Percentiles rank a stretch among this genome's conserved stretches.
These are phyloP conservation scores for Podiceps cristatus DNA, from an alignment of 2,113 vertebrate species.

Conservation along the genomic window DNA sequence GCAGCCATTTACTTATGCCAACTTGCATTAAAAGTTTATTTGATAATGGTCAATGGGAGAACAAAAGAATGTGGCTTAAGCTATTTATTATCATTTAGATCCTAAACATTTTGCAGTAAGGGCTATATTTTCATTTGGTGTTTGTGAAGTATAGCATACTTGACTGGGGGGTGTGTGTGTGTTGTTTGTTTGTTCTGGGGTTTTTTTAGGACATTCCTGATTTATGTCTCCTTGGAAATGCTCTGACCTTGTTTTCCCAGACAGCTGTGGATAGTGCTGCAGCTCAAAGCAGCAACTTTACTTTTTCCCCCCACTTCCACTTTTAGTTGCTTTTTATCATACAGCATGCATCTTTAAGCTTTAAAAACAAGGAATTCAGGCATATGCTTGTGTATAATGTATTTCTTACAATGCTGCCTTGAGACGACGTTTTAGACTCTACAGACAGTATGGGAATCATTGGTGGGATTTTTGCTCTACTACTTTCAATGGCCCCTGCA, in stretches of 20 bases:
- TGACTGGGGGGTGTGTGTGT: neutral
- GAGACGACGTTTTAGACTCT: neutral
- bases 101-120: neutral
- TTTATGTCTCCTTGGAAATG: neutral
- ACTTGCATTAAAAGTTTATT: neutral
- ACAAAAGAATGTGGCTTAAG: neutral
- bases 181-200: neutral
- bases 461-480: neutral
- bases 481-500: neutral
- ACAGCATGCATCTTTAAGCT: neutral
- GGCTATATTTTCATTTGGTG: neutral
- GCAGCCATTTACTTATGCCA: neutral
- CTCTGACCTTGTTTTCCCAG: neutral
- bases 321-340: neutral
- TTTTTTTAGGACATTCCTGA: neutral
- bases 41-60: neutral
- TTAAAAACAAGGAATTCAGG: neutral
- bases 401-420: neutral
- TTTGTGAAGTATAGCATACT: neutral
- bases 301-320: accelerated
- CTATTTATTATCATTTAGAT: neutral
- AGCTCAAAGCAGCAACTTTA: neutral
- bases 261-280: neutral
- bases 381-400: neutral
- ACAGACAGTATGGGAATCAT: neutral